These are phyloP conservation scores for Pogonus chalceus DNA, from an alignment of 1,140 invertebrate species.

Conservation along the genomic window DNA sequence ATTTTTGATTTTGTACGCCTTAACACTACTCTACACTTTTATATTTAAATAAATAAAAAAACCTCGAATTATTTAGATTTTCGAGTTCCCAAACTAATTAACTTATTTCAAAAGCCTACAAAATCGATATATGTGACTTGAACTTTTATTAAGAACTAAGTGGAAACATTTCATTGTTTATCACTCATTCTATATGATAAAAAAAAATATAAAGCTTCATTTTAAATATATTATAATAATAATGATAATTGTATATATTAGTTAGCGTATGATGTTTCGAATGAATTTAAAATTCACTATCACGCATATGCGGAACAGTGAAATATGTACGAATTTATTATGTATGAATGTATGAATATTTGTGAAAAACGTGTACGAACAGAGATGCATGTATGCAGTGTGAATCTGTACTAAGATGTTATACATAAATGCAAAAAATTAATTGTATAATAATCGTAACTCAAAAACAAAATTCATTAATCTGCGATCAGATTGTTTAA, in stretches of 20 bases:
- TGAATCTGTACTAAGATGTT: not conserved
- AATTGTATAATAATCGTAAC: not conserved
- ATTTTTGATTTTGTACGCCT: not conserved
- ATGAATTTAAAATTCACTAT: too few relatives aligned
- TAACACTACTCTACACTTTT: not conserved
- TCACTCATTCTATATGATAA: not conserved
- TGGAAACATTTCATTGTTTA: not conserved
- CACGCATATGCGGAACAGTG: too few relatives aligned
- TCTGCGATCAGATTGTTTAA: not conserved
- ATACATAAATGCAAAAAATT: constrained; percentile 1
- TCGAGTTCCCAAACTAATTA: not conserved
- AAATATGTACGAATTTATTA: not conserved
- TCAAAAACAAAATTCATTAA: not conserved
- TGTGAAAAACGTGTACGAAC: not conserved
- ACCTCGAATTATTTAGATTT: too few relatives aligned
- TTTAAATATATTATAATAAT: constrained; percentile 4
- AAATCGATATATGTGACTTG: not conserved
- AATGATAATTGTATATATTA: constrained; percentile 6
- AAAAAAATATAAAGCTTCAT: not conserved
- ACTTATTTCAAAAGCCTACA: not conserved
- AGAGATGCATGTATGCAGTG: not conserved
- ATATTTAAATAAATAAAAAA: not conserved
- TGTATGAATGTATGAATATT: not conserved
- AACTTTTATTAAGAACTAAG: not conserved
- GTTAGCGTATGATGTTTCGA: not conserved